Evolutionary conservation across 2,797 vertebrate species (phyloP), one percentile per base, ranked within the genome.

Genomic region (Pelobates cultripes): DNA sequence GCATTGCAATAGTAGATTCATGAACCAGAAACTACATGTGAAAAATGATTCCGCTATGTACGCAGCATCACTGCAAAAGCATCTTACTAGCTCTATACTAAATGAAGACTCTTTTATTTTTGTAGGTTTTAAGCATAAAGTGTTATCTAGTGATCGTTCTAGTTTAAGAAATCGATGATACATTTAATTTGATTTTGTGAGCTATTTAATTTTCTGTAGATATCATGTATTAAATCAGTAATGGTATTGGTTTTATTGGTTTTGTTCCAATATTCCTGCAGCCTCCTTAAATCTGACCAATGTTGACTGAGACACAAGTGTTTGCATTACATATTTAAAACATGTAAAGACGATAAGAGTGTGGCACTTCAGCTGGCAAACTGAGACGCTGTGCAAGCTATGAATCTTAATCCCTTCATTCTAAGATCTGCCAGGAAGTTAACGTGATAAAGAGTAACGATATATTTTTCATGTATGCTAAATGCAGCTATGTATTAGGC

Each of bases 1-100:
- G 51, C 41, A 64, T 28, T 72, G 74, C 80, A 73, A 64, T 66
- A 82, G 68, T 51, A 81, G 68, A 76, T 61, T 70, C 14, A 75
- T 13, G 61, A 80, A 75, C 55, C 43, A 61, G 79, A 66, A 61
- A 55, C 68, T 47, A 75, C 41, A 43, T 61, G 79, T 45, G 64
- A 69, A 75, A 70, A 81, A 12, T 28, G 41, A 45, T 53, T 66
- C 51, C 66, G 71, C 44, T 42, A 69, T 80, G 47, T 2, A 55
- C 61, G 28, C 17, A 28, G 61, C 61, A n/a, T 60, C 45, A 80
- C 14, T 43, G 47, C 57, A 67, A 69, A 28, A 28, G 43, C 53
- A 68, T 42, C 55, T 47, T 5, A 8, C 42, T 40, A 41, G 42
- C 57, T 55, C 68, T 17, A 3, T n/a, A 44, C 43, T 70, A 44